Base-by-base conservation (phyloP, 1,140 invertebrate species). In the Drosophila kohkoa region DNA sequence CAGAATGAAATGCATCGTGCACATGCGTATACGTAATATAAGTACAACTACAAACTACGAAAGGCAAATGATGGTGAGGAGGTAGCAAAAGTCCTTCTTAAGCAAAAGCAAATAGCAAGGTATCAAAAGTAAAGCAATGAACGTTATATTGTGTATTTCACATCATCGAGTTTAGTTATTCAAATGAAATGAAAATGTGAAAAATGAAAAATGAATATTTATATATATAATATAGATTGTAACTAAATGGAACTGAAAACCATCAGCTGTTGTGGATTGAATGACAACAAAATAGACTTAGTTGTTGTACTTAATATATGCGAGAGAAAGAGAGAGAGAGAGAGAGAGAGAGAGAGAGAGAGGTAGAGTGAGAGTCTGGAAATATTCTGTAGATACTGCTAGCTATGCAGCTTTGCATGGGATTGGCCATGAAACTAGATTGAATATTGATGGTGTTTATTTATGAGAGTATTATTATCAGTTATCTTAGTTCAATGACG, bases 61-160 rank as follows among this genome's bases (percentile, higher is more conserved):
- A 25, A 25, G 20, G 43, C 63, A 71, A 35, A 46, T 52, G 15
- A 55, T 46, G 25, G 20, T 25, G n/a, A 52, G 51, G 30, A 62
- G 43, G 55, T 59, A 71, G 68, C 62, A 76, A 46, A 72, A 72
- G 60, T 62, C 25, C 25, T 57, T 75, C 41, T 68, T 60, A 82
- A 77, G 81, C 75, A 77, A 70, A 66, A 79, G 82, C 79, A 79
- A 87, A 86, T 76, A 68, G 57, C 57, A 63, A 82, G 64, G 60
- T 67, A 75, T 78, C 64, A 78, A 82, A 83, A 78, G 51, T 55
- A 83, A 83, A 76, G 64, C 77, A 76, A 79, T 76, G 38, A 88
- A 57, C 30, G 32, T 11, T 11, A 38, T 25, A 32, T 25, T 25
- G 20, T 25, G 3, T 30, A 30, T 52, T 52, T 52, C 10, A 32